Percentiles rank a stretch among this genome's conserved stretches.
phyloP scores from a whole-genome alignment of 2,888 invertebrate species.

The Stomorhina lunata region DNA sequence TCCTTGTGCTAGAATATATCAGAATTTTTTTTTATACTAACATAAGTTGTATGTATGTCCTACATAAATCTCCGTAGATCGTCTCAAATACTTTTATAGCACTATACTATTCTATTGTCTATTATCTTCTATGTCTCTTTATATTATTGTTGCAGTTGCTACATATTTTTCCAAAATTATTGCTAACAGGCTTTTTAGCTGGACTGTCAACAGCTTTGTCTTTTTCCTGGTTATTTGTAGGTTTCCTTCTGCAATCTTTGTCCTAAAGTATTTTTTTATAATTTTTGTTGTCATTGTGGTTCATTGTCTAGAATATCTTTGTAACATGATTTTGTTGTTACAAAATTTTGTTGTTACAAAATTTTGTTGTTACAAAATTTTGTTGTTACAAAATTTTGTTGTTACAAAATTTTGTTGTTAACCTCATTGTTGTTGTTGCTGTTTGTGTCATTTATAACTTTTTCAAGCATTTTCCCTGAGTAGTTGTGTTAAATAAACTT shows the following conservation, averaged over 20 bases:
- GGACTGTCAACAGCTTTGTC: constrained; percentile 58
- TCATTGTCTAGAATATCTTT: constrained; percentile 55
- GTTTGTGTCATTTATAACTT: constrained; percentile 56
- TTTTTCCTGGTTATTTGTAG: background rate
- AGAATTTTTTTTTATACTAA: too few relatives aligned
- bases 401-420: background rate
- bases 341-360: constrained; percentile 3
- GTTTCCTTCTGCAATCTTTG: background rate
- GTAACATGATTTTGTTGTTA: constrained; percentile 18
- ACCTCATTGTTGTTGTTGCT: background rate
- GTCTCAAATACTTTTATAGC: too few relatives aligned
- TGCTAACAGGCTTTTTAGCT: constrained; percentile 58
- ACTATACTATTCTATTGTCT: too few relatives aligned
- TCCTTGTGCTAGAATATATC: too few relatives aligned
- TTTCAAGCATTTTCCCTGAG: constrained; percentile 52
- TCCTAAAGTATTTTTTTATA: constrained; percentile 1
- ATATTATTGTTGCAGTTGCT: constrained; percentile 44
- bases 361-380: background rate
- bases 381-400: constrained; percentile 24
- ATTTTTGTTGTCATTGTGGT: constrained; percentile 29
- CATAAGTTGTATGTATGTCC: too few relatives aligned
- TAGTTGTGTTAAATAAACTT: constrained; percentile 69
- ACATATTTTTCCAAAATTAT: constrained; percentile 56
- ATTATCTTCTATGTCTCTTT: too few relatives aligned
- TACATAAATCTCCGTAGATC: too few relatives aligned